A percentile compares a stretch with the other conserved stretches of the same genome.
phyloP scores from a whole-genome alignment of 2,888 invertebrate species.

The Hesperia comma region DNA sequence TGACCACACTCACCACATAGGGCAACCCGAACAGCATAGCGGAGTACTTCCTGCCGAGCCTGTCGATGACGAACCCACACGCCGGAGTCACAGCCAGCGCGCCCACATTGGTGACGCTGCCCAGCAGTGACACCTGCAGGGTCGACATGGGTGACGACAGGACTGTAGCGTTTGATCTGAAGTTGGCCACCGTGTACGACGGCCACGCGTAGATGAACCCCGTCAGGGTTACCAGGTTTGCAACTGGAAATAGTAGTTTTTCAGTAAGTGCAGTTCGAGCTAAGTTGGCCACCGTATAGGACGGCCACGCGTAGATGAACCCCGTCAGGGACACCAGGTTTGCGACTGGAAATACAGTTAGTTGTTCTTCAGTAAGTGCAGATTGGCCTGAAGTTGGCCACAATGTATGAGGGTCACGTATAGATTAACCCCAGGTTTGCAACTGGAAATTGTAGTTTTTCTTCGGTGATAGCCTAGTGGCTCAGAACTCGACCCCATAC shows the following conservation, averaged over 20 bases:
- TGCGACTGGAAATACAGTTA: no score
- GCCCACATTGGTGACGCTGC: constrained; percentile 68
- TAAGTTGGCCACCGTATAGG: no score
- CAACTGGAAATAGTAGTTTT: constrained; percentile 53
- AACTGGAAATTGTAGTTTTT: constrained; percentile 52
- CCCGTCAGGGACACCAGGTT: no score
- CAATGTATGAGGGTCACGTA: constrained; percentile 74
- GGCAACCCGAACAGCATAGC: constrained; percentile 71
- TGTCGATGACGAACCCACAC: constrained; percentile 65
- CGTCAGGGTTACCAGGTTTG: constrained; percentile 62
- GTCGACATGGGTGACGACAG: constrained; percentile 62
- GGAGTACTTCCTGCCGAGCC: constrained; percentile 68
- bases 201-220: constrained; percentile 74
- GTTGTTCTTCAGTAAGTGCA: no score
- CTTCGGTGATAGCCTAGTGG: no score
- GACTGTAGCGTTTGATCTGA: constrained; percentile 66
- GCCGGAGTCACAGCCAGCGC: constrained; percentile 65
- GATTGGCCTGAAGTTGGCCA: constrained; percentile 65
- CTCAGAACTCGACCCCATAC: no score
- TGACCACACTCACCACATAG: constrained; percentile 68
- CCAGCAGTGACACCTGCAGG: constrained; percentile 65
- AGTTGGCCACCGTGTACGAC: constrained; percentile 66
- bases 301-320: no score
- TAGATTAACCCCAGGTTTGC: constrained; percentile 66
- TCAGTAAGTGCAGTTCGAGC: neutral